Percentiles rank a stretch among this genome's conserved stretches.
Conservation (phyloP, 2,797 vertebrate genomes). For the Eutrigla gurnardus region DNA sequence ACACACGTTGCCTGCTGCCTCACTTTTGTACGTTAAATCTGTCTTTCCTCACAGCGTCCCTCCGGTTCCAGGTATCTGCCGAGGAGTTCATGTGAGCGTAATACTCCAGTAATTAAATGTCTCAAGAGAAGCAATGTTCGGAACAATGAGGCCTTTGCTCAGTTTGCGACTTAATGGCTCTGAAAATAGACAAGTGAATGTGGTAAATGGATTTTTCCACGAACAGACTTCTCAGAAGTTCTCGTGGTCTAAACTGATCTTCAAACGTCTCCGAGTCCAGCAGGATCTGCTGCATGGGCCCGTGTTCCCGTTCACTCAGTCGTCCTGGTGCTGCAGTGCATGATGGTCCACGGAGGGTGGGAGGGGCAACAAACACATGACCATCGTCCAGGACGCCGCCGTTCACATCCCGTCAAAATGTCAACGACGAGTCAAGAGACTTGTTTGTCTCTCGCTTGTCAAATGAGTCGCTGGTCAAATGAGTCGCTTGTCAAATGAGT, state of each 20-base stretch:
- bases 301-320: slow-evolving; percentile 14
- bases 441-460: too few relatives aligned
- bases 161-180: not conserved
- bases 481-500: too few relatives aligned
- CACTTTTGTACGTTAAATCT: not conserved
- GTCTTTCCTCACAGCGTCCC: not conserved
- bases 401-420: too few relatives aligned
- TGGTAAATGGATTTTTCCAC: not conserved
- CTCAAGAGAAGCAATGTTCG: not conserved
- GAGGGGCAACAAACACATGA: too few relatives aligned
- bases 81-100: not conserved
- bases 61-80: not conserved
- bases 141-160: not conserved
- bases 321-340: not conserved
- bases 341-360: too few relatives aligned
- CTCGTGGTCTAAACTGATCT: not conserved
- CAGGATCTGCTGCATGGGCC: slow-evolving; percentile 13
- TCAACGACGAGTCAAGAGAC: too few relatives aligned
- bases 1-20: not conserved
- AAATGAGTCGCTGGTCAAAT: too few relatives aligned
- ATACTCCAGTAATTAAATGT: not conserved
- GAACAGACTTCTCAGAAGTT: not conserved
- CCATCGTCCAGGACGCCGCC: too few relatives aligned
- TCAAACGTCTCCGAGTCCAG: too few relatives aligned
- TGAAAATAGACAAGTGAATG: not conserved